Evolutionary conservation across 53 echinoderm and acorn worm genomes (phyloP), one percentile per base, ranked within the genome.

Genomic region (Crossaster papposus): DNA sequence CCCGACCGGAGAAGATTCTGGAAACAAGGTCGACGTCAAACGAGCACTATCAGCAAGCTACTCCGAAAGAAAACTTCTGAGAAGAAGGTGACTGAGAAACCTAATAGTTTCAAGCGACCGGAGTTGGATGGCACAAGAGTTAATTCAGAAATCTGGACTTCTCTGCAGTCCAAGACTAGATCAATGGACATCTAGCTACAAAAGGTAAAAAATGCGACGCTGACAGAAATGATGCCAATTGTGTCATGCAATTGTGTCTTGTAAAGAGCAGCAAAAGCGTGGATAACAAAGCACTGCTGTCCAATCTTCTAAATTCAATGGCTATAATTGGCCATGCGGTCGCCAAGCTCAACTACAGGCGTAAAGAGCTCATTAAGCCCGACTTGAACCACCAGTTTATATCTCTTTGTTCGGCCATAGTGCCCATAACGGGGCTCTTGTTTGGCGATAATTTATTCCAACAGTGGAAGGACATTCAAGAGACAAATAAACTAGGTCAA

Each of bases 371-470:
- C 7, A 65, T 82, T 26, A 36, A 65, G 64, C 65, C 82, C 26
- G 82, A 82, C 30, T 58, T 58, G 23, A 84, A 84, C 72, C 36
- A 51, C 0, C 84, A 84, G 32, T 84, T 11, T 72, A 36, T 53
- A 2, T 36, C 65, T 35, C 72, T 84, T 23, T 84, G 54, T 28
- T 84, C 84, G 29, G 20, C 51, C 2, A 29, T 72, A 36, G 72
- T 51, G 36, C 84, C 84, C 72, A 23, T 84, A 84, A 84, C 72
- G 17, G 54, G 72, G 84, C 29, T 72, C 72, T 54, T 84, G 84
- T 84, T 84, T 71, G 84, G 84, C 72, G 84, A 84, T 64, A 51
- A 84, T 31, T 32, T 84, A 64, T 44, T 72, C 5, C 51, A 84
- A 22, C 31, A 72, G 54, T 84, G 72, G 53, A 84, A 72, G 18